A percentile compares a stretch with the other conserved stretches of the same genome.
These are phyloP conservation scores for Erebia aethiops DNA, from an alignment of 2,888 invertebrate genomes.

Conservation along the genomic window DNA sequence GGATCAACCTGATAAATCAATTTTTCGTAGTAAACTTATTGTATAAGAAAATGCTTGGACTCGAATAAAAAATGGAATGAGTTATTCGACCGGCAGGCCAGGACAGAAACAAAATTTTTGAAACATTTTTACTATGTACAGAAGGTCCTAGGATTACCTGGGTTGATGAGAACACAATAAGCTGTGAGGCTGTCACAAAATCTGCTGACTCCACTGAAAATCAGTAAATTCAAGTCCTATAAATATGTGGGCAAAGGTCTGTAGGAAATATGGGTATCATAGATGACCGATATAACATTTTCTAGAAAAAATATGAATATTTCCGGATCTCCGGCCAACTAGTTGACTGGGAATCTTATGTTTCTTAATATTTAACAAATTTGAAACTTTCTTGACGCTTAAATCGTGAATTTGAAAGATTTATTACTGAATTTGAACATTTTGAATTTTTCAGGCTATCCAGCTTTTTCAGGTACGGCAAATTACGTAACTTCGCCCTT, in stretches of 20 bases:
- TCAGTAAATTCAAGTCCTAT: not conserved
- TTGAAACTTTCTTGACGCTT: not conserved
- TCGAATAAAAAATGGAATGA: not conserved
- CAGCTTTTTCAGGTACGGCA: conserved; percentile 10
- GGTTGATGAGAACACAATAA: not conserved
- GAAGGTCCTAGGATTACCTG: not conserved
- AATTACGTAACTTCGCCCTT: conserved; percentile 55
- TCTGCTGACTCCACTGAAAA: not conserved
- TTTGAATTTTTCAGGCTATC: conserved; percentile 1
- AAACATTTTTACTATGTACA: not conserved
- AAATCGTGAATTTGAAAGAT: not conserved
- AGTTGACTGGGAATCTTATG: too few relatives aligned
- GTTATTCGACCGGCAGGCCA: not conserved
- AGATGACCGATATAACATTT: too few relatives aligned
- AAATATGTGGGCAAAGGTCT: too few relatives aligned
- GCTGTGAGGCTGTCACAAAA: not conserved
- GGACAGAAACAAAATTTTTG: not conserved
- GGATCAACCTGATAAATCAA: conserved; percentile 22
- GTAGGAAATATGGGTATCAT: too few relatives aligned
- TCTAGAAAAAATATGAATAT: too few relatives aligned
- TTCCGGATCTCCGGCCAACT: too few relatives aligned
- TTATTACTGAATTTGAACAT: conserved; percentile 3
- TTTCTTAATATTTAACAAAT: too few relatives aligned
- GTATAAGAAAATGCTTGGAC: conserved; percentile 13
- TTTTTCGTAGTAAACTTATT: conserved; percentile 20